Evolutionary conservation across 2,113 vertebrate species (phyloP), one percentile per base, ranked within the genome.

Genomic region (Sclerurus mexicanus): DNA sequence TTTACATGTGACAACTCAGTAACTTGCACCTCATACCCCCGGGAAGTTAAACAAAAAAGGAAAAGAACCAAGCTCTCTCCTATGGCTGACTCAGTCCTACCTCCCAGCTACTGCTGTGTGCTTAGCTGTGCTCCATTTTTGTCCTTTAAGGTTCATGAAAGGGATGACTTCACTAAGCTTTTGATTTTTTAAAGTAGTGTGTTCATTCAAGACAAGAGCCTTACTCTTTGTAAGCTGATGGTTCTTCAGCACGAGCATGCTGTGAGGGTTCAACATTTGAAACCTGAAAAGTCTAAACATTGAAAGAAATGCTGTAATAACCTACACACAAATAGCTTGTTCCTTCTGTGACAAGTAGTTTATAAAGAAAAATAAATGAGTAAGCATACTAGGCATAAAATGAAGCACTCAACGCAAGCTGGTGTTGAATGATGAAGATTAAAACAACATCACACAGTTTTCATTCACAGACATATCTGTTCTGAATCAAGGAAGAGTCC

Each of bases 101-200:
- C 73, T 87, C 96, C 76, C 58, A 42, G 83, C 80, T 95, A 86
- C 18, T 87, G 53, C 93, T 92, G 42, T 30, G 56, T 9, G 10
- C 93, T 89, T 72, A 95, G 86, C 73, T 90, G 37, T 89, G 93
- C 66, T 89, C 88, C 92, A 89, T 95, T 96, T 96, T 89, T 94
- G 86, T 93, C 69, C 66, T 37, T 67, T 17, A 81, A 1, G 39
- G 44, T 84, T 84, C 85, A 49, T 82, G 58, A 95, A 93, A 87
- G 62, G 79, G 76, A 94, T 88, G 92, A 96, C 95, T 93, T 95
- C 80, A 92, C 20, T 67, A 85, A 60, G 49, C 64, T 64, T 89
- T 85, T 78, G 52, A 42, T 83, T 85, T 89, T 95, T 93, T 94
- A 15, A 90, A 90, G 64, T 13, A 67, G 52, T 5, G 20, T 15